phyloP scores from a whole-genome alignment of 2,888 invertebrate species.

The Phalangium opilio region DNA sequence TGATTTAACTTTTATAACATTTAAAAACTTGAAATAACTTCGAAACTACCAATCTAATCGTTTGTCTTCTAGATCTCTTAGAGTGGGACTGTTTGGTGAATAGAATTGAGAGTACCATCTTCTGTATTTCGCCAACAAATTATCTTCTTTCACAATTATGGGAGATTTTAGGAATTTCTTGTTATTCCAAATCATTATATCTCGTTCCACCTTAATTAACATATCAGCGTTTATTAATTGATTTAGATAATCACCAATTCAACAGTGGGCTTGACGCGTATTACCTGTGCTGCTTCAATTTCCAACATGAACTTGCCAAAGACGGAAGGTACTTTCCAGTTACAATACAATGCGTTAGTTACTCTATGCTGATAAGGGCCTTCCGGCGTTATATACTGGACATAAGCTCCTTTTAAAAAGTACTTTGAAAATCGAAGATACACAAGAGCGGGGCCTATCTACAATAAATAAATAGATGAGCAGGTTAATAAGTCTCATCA shows the following conservation, averaged over 20 bases:
- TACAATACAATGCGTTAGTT: too few species aligned
- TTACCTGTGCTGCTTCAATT: too few species aligned
- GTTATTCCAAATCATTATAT: constrained; percentile 72
- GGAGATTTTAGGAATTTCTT: constrained; percentile 58
- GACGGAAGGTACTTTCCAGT: too few species aligned
- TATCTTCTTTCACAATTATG: constrained; percentile 55
- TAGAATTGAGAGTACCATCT: constrained; percentile 77
- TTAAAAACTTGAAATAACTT: too few species aligned
- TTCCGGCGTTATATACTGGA: constrained; percentile 63
- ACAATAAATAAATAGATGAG: too few species aligned
- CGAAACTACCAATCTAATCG: constrained; percentile 10
- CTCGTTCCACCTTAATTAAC: constrained; percentile 55
- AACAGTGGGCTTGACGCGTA: too few species aligned
- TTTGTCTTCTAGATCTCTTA: constrained; percentile 2
- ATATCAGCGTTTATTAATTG: too few species aligned
- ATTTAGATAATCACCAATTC: too few species aligned
- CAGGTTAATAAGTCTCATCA: too few species aligned
- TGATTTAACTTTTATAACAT: too few species aligned
- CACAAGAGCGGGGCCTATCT: constrained; percentile 62
- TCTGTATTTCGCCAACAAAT: constrained; percentile 51
- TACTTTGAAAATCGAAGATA: constrained; percentile 45
- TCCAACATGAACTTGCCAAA: too few species aligned
- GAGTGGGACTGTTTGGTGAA: constrained; percentile 44
- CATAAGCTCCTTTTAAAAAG: constrained; percentile 41
- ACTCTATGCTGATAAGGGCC: constrained; percentile 59